A percentile compares a stretch with the other conserved stretches of the same genome.
Conservation (phyloP, 2,113 vertebrate species). For the Micromys minutus region DNA sequence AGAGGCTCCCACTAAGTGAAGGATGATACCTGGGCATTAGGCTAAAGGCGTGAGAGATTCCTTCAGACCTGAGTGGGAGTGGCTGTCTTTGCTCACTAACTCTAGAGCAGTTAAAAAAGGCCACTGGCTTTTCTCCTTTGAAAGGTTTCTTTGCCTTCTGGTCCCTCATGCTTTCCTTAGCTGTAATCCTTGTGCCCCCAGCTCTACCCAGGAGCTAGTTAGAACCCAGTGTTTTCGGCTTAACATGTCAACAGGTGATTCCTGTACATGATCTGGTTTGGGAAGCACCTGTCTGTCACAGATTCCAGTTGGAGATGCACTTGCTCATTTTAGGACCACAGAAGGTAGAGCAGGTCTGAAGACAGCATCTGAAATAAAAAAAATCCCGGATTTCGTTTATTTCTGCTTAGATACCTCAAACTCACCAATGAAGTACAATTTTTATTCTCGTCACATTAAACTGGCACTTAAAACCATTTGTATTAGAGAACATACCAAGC, state of each 20-base stretch:
- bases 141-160: not conserved
- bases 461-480: not conserved
- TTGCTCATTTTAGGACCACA: not conserved
- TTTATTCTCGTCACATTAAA: not conserved
- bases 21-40: not conserved
- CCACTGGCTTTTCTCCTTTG: not conserved
- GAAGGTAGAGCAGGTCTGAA: not conserved
- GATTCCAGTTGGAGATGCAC: not conserved
- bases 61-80: not conserved
- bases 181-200: fast-evolving
- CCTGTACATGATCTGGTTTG: fast-evolving
- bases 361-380: not conserved
- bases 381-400: not conserved
- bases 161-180: not conserved
- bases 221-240: not conserved
- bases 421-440: not conserved
- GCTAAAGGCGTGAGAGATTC: not conserved
- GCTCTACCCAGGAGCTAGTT: not conserved
- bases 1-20: not conserved
- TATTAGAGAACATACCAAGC: not conserved
- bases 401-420: not conserved
- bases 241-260: not conserved
- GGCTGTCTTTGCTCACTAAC: not conserved
- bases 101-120: not conserved
- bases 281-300: not conserved